These are phyloP conservation scores for Mobula hypostoma DNA, from an alignment of 2,113 vertebrate genomes.

Conservation along the genomic window DNA sequence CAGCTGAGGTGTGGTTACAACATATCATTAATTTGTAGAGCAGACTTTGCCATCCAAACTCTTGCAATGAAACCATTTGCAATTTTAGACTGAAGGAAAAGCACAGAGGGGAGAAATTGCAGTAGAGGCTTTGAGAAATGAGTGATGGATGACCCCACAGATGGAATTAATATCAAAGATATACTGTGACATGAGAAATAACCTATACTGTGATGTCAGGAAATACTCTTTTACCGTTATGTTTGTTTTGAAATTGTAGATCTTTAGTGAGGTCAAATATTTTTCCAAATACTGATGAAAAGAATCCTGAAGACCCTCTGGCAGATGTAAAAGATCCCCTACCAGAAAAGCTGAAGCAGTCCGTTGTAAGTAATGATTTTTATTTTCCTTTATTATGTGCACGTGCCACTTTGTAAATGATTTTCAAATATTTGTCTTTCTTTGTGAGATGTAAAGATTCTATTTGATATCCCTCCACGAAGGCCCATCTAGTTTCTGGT, in stretches of 20 bases:
- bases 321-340: conserved; percentile 93
- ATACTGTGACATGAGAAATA: background rate
- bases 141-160: background rate
- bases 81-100: background rate
- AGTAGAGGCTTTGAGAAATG: background rate
- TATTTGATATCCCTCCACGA: too few relatives aligned
- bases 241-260: conserved; percentile 50
- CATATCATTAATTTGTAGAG: background rate
- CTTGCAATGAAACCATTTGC: background rate
- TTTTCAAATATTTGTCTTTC: background rate
- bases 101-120: background rate
- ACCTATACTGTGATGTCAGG: background rate
- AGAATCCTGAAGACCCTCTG: conserved; percentile 92
- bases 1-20: background rate
- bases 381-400: conserved; percentile 24
- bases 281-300: conserved; percentile 84
- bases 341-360: conserved; percentile 89
- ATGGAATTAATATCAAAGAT: background rate
- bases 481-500: background rate
- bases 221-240: background rate
- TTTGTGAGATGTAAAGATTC: background rate
- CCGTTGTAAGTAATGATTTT: conserved; percentile 72
- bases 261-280: conserved; percentile 91
- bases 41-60: background rate
- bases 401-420: background rate